These are phyloP conservation scores for Tamandua tetradactyla DNA, from an alignment of 2,797 vertebrate genomes.

Conservation along the genomic window DNA sequence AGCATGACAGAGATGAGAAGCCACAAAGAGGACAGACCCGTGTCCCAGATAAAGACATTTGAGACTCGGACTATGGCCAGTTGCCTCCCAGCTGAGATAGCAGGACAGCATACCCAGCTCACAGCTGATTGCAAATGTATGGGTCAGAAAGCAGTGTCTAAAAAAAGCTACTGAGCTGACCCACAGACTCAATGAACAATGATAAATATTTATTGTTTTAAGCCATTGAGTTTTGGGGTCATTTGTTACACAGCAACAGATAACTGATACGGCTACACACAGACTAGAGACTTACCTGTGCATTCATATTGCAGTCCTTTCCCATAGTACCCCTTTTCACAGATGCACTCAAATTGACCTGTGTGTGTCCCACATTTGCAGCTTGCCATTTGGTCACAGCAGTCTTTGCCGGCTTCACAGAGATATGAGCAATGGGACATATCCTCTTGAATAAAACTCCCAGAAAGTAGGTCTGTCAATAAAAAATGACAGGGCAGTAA, in stretches of 20 bases:
- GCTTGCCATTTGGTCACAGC: constrained; percentile 97
- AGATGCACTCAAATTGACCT: constrained; percentile 97
- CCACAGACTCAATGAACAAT: not conserved
- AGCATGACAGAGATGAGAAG: not conserved
- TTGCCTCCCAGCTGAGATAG: not conserved
- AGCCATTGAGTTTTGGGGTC: not conserved
- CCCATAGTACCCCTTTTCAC: constrained; percentile 96
- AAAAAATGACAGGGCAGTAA: constrained; percentile 19
- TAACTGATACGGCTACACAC: accelerated
- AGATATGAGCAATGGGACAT: constrained; percentile 92
- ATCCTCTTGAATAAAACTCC: constrained; percentile 97
- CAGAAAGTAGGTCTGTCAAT: constrained; percentile 93
- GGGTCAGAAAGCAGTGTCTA: not conserved
- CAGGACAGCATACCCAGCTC: no score
- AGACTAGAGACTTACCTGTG: constrained; percentile 88
- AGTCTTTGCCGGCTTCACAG: constrained; percentile 91
- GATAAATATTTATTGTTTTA: not conserved
- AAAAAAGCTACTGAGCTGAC: not conserved
- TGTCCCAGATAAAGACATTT: not conserved
- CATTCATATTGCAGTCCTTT: constrained; percentile 96
- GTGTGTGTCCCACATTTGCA: constrained; percentile 97
- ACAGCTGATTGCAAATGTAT: not conserved
- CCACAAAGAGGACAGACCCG: not conserved
- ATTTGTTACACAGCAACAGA: not conserved
- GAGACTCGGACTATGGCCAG: not conserved